These are phyloP conservation scores for Salmo trutta DNA, from an alignment of 2,797 vertebrate genomes.

Conservation along the genomic window DNA sequence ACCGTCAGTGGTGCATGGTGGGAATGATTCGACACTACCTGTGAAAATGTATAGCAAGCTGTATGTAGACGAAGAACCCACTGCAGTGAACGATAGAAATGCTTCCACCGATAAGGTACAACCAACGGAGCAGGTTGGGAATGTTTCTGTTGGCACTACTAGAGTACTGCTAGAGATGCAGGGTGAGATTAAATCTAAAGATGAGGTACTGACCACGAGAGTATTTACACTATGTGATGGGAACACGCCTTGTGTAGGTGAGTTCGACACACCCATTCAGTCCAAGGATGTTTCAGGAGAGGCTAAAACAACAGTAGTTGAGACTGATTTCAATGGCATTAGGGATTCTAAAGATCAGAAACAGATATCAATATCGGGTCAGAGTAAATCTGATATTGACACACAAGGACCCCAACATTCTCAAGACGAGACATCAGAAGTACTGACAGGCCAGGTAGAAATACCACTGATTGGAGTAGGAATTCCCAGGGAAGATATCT, in stretches of 20 bases:
- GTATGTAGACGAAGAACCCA: constrained; percentile 9
- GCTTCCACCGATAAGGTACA: neutral
- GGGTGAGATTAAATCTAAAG: neutral
- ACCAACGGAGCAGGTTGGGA: constrained; percentile 7
- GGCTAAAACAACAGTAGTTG: constrained; percentile 13
- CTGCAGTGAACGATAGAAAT: constrained; percentile 24
- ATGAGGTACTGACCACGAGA: constrained; percentile 6
- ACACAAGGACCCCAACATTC: constrained; percentile 10
- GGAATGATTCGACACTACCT: neutral
- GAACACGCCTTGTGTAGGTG: constrained; percentile 11
- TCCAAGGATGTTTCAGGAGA: constrained; percentile 26
- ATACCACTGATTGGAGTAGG: neutral
- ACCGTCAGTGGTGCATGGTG: neutral
- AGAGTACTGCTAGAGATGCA: constrained; percentile 14
- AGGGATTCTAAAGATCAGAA: constrained; percentile 7
- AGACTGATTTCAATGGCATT: neutral
- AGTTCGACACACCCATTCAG: neutral
- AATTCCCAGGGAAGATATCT: neutral
- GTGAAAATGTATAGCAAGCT: neutral
- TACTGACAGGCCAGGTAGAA: constrained; percentile 8
- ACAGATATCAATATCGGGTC: constrained; percentile 13
- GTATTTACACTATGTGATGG: constrained; percentile 1
- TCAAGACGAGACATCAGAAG: constrained; percentile 12
- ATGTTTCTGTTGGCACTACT: constrained; percentile 9
- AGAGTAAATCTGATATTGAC: constrained; percentile 9